Evolutionary conservation across 2,797 vertebrate genomes (phyloP), one percentile per base, ranked within the genome.

Genomic region (Craterocephalus amniculus): DNA sequence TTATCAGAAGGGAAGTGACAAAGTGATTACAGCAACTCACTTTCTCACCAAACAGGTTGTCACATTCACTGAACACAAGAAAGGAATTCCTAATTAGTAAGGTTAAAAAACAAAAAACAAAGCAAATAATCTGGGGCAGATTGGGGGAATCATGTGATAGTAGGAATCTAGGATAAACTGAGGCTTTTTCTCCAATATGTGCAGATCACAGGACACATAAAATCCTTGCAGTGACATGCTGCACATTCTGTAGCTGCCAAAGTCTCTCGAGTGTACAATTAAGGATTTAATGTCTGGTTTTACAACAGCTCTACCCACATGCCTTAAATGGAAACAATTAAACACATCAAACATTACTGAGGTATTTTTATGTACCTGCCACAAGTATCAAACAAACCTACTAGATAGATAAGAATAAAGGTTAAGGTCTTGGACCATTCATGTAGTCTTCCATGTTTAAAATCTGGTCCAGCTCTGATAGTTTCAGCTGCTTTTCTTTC

Each of bases 101-200:
- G 58, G 6, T 10, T 2, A 12, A 18, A 38, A 64, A 52, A 62
- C 5, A 40, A 38, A 10, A 36, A 58, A 16, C 61, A 54, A 69
- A 78, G 80, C 40, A 22, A 24, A 48, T 18, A 61, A 73, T 32
- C 59, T 61, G 57, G 67, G 48, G n/a, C 58, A 67, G 73, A 68
- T 65, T 74, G 61, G 59, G 36, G 70, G 72, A 73, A 58, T 75
- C 78, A 83, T 77, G 72, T 81, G 68, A 72, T 36, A 34, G 52
- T 36, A 82, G 35, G 54, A 84, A 79, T 84, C 57, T 69, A 63
- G 54, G 70, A 35, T 80, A 77, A 78, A 16, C 60, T 65, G 40
- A 43, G 43, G 32, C 29, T 43, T 76, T 63, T 70, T 31, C 38
- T 43, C 38, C 38, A 14, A 13, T 43, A 20, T 20, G 18, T 20